Conservation (phyloP, 2,888 invertebrate genomes). For the Ormyrus thymus region DNA sequence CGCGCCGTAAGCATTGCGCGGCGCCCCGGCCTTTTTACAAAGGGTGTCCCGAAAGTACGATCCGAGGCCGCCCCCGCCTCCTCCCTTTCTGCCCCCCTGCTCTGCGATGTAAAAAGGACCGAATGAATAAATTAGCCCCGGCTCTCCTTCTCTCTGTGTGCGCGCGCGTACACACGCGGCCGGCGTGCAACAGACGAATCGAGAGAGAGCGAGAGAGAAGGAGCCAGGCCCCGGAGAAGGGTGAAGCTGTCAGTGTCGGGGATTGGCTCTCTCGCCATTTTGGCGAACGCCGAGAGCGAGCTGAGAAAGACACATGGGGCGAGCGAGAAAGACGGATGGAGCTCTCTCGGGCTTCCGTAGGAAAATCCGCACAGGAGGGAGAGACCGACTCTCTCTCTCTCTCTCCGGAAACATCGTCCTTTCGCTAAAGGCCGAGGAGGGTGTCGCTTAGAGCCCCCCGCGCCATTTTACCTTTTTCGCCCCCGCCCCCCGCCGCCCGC, state of each 20-base stretch:
- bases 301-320: constrained; percentile 50
- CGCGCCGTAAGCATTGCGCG: constrained; percentile 68
- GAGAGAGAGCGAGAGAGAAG: constrained; percentile 46
- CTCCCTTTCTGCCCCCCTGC: constrained; percentile 63
- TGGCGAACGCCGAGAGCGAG: constrained; percentile 66
- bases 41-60: constrained; percentile 71
- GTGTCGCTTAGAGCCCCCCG: constrained; percentile 22
- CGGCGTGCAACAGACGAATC: constrained; percentile 44
- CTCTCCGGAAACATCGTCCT: constrained; percentile 50
- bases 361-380: constrained; percentile 37
- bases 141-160: constrained; percentile 37
- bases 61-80: constrained; percentile 43
- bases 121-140: constrained; percentile 73
- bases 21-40: constrained; percentile 67
- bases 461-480: constrained; percentile 31
- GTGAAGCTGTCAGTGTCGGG: constrained; percentile 57
- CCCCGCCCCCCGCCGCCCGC: neutral
- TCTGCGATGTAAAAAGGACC: constrained; percentile 70
- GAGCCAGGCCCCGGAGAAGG: constrained; percentile 26
- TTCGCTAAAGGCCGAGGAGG: constrained; percentile 30
- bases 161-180: neutral
- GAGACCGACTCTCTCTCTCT: neutral
- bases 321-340: constrained; percentile 5
- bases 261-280: constrained; percentile 70
- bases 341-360: constrained; percentile 11